A percentile compares a stretch with the other conserved stretches of the same genome.
These are phyloP conservation scores for Pammene fasciana DNA, from an alignment of 2,888 invertebrate species.

Conservation along the genomic window DNA sequence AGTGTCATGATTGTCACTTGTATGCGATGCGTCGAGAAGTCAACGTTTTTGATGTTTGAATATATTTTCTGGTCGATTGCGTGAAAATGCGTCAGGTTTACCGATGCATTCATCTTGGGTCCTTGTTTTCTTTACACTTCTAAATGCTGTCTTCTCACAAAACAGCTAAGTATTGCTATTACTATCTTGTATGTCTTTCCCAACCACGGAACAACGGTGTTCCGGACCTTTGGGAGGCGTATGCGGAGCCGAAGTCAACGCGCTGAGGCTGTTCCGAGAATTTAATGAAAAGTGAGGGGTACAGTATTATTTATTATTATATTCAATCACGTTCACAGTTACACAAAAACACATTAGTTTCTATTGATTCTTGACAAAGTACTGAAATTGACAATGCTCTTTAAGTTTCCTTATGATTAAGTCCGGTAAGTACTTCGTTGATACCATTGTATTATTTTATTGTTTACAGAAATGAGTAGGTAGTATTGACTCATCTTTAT, in stretches of 20 bases:
- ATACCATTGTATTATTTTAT: not conserved
- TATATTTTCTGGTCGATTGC: constrained; percentile 8
- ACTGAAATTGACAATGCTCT: not conserved
- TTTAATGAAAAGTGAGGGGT: too few species aligned
- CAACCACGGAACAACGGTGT: too few species aligned
- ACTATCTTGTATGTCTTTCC: too few species aligned
- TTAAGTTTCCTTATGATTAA: not conserved
- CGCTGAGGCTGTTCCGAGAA: too few species aligned
- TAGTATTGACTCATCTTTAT: not conserved
- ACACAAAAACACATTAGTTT: not conserved
- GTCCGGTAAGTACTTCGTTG: not conserved
- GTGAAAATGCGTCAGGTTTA: not conserved
- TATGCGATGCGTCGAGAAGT: not conserved
- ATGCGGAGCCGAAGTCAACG: too few species aligned
- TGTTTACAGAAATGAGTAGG: not conserved
- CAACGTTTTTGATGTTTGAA: not conserved
- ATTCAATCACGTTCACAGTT: not conserved
- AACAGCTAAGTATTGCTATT: too few species aligned
- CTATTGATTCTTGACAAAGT: not conserved
- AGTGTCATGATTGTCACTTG: not conserved
- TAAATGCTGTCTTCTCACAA: too few species aligned
- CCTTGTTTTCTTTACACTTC: too few species aligned
- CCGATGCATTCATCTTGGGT: constrained; percentile 1
- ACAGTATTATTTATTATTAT: not conserved
- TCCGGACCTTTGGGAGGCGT: too few species aligned